phyloP scores from a whole-genome alignment of 2,888 invertebrate genomes.

The Volucella zonaria region DNA sequence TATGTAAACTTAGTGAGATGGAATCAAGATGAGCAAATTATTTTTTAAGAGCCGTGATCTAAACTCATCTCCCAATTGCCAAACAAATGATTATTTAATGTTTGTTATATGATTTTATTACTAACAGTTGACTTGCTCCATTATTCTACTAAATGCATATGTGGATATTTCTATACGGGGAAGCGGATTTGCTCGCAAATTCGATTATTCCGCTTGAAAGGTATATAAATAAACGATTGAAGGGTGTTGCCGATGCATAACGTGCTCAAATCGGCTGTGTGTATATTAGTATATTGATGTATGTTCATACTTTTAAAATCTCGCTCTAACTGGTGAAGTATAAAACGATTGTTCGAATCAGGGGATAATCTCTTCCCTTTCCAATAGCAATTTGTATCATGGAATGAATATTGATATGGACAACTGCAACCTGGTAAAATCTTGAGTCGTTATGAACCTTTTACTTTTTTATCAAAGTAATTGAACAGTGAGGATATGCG shows the following conservation, averaged over 20 bases:
- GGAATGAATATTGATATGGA: no score
- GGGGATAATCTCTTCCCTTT: no score
- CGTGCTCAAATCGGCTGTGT: no score
- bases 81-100: slow-evolving; percentile 51
- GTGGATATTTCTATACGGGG: slow-evolving; percentile 9
- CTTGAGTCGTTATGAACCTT: no score
- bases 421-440: no score
- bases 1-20: slow-evolving; percentile 11
- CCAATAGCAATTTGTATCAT: no score
- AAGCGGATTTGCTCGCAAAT: slow-evolving; percentile 26
- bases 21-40: slow-evolving; percentile 24
- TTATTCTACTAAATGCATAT: slow-evolving; percentile 13
- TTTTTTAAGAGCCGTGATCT: slow-evolving; percentile 15
- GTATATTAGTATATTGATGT: no score
- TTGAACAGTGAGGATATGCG: no score
- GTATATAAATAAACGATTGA: slow-evolving; percentile 42
- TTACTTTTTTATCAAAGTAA: no score
- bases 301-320: no score
- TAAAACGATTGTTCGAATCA: no score
- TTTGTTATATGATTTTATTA: slow-evolving; percentile 51
- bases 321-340: no score
- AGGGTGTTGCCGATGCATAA: background rate
- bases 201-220: slow-evolving; percentile 50
- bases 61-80: slow-evolving; percentile 4
- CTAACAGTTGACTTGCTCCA: slow-evolving; percentile 46